Percentiles rank a stretch among this genome's conserved stretches.
These are phyloP conservation scores for Notarius lentiginosus DNA, from an alignment of 2,113 vertebrate species.

Conservation along the genomic window DNA sequence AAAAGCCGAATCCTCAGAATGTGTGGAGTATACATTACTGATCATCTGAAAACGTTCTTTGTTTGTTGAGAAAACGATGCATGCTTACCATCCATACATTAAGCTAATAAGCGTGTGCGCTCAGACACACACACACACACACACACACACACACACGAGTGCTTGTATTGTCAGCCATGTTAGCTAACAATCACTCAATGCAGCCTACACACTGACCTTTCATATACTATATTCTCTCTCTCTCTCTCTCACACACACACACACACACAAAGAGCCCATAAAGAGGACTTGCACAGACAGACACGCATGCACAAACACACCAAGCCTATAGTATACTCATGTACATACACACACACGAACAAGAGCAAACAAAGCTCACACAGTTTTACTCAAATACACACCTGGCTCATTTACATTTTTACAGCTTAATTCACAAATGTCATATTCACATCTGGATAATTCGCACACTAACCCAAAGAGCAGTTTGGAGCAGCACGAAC, in stretches of 20 bases:
- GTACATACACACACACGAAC: neutral
- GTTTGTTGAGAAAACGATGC: neutral
- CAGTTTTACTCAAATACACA: neutral
- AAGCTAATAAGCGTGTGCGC: neutral
- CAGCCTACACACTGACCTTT: constrained; percentile 18
- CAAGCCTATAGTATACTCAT: too few species aligned
- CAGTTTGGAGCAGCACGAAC: neutral
- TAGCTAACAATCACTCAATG: constrained; percentile 9
- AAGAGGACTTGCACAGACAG: neutral
- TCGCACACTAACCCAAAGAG: neutral
- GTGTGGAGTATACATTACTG: neutral
- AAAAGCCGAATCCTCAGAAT: neutral
- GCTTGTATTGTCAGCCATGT: constrained; percentile 11
- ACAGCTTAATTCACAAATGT: neutral
- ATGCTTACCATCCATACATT: neutral
- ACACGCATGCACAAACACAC: neutral
- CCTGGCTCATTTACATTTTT: neutral
- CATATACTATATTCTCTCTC: constrained; percentile 12
- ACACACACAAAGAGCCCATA: constrained; percentile 8
- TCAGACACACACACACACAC: constrained; percentile 10
- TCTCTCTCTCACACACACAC: neutral
- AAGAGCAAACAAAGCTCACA: constrained; percentile 3
- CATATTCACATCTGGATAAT: constrained; percentile 8
- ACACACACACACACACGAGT: constrained; percentile 12
- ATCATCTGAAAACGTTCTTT: neutral